Evolutionary conservation across 2,888 invertebrate genomes (phyloP), one percentile per base, ranked within the genome.

Genomic region (Dastarcus helophoroides): DNA sequence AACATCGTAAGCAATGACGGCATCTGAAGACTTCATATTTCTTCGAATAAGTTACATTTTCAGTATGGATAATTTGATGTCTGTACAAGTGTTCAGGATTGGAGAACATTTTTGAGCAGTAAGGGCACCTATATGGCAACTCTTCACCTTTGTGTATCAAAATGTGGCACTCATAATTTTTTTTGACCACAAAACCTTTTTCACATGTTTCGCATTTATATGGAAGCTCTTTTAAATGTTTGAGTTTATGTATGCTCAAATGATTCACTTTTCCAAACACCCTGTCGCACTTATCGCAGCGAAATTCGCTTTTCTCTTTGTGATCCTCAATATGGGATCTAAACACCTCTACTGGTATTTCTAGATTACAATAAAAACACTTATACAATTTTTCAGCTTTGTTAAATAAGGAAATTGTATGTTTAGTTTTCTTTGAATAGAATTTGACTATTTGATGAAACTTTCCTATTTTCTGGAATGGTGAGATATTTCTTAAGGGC

Each of bases 111-210:
- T 48, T 51, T 2, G 42, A 32, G 36, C 55, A 55, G 32, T 46
- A 43, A 7, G 37, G 36, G 33, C 55, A 55, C 29, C 50, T 46
- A 33, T 50, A 47, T 3, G 51, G 51, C 16, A 53, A 39, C 31
- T 49, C 50, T 21, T 44, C 42, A 21, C 40, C 37, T 1, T 40
- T 47, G 31, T 54, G 55, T 2, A 43, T 51, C 22, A 53, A 35
- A 17, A 51, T 40, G 35, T 55, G 55, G 22, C 49, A 54, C n/a
- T 53, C 47, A 30, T 50, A 54, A 37, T 54, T 54, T 8, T 23
- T 44, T 36, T 53, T 44, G 13, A 48, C 45, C n/a, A 54, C 51
- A 39, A 55, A 55, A 8, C 50, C 47, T 39, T 54, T 55, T 9
- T 41, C 44, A 30, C 53, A 54, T 8, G 46, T 44, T 9, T 47